Conservation (phyloP, 1,140 invertebrate genomes). For the Cotesia chilonis region DNA sequence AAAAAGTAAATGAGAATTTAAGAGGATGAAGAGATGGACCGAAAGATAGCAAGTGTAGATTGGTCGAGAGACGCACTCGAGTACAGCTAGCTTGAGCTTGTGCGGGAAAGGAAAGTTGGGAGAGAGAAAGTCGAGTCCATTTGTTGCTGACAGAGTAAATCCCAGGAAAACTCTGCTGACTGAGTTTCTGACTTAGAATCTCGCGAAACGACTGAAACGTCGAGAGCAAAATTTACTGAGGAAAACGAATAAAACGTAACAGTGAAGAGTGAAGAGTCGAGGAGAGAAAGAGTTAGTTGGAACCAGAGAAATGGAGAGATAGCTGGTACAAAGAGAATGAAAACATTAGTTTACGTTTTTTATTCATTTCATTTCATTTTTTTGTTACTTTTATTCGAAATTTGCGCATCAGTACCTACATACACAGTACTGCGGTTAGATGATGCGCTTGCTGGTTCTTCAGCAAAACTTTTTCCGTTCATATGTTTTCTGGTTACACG, state of each 20-base stretch:
- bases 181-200: conserved; percentile 43
- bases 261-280: too few relatives aligned
- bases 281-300: not conserved
- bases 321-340: not conserved
- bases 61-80: too few relatives aligned
- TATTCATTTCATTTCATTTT: not conserved
- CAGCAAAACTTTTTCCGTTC: not conserved
- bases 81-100: too few relatives aligned
- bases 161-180: conserved; percentile 43
- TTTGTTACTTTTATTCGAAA: not conserved
- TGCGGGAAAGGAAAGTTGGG: too few relatives aligned
- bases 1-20: too few relatives aligned
- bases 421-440: too few relatives aligned
- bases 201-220: conserved; percentile 40
- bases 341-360: too few relatives aligned
- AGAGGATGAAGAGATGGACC: too few relatives aligned
- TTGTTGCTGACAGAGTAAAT: conserved; percentile 35
- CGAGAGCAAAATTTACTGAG: conserved; percentile 38
- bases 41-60: too few relatives aligned
- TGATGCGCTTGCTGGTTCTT: not conserved
- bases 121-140: conserved; percentile 18
- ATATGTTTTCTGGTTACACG: not conserved
- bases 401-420: not conserved
- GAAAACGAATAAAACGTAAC: not conserved
- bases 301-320: conserved; percentile 27